A percentile compares a stretch with the other conserved stretches of the same genome.
Conservation (phyloP, 2,113 vertebrate species). For the Orthonyx spaldingii region DNA sequence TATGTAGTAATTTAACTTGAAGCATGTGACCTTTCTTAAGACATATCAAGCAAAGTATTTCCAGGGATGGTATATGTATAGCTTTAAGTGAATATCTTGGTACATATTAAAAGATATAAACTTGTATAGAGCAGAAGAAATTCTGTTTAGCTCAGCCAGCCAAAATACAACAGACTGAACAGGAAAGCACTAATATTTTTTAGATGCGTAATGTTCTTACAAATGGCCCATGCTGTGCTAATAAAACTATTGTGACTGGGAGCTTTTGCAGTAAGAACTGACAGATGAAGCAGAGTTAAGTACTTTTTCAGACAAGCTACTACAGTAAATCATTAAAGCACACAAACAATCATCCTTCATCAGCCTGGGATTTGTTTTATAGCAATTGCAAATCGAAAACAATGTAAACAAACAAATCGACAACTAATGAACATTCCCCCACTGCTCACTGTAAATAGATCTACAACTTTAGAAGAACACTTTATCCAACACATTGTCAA, state of each 20-base stretch:
- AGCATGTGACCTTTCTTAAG: not conserved
- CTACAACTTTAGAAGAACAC: constrained; percentile 78
- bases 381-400: constrained; percentile 78
- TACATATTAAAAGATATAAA: constrained; percentile 34
- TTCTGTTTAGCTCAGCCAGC: constrained; percentile 57
- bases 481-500: constrained; percentile 83
- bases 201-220: constrained; percentile 68
- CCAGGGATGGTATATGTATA: not conserved
- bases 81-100: not conserved
- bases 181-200: constrained; percentile 69
- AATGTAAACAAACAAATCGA: constrained; percentile 82
- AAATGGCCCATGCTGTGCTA: constrained; percentile 75
- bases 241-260: constrained; percentile 78
- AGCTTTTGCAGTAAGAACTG: constrained; percentile 75
- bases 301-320: constrained; percentile 75
- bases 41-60: not conserved
- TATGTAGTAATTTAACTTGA: not conserved
- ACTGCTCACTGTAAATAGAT: constrained; percentile 75
- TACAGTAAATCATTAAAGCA: constrained; percentile 77
- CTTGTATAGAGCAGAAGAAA: constrained; percentile 52
- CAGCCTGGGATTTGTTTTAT: constrained; percentile 74
- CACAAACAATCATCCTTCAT: constrained; percentile 76
- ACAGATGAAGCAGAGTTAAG: constrained; percentile 77
- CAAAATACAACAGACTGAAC: constrained; percentile 63
- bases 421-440: constrained; percentile 76